Conservation (phyloP, 2,888 invertebrate species). For the Phyllotreta cruciferae region DNA sequence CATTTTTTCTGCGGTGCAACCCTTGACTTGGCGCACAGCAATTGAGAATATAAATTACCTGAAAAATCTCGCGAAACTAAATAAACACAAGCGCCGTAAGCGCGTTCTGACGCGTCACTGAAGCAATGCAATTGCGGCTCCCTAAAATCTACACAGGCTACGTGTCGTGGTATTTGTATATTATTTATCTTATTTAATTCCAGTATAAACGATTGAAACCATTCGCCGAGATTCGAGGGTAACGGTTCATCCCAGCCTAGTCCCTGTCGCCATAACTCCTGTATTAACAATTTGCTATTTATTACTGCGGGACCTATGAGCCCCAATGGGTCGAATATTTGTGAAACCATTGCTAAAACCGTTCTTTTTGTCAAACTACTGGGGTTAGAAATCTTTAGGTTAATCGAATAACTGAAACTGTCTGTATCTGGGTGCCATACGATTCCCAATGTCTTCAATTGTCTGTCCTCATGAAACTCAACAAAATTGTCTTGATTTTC, state of each 20-base stretch:
- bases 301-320: constrained; percentile 28
- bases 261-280: neutral
- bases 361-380: constrained; percentile 11
- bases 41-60: constrained; percentile 12
- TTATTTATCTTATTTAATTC: too few relatives aligned
- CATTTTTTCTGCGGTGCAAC: constrained; percentile 33
- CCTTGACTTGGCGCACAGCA: constrained; percentile 35
- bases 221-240: neutral
- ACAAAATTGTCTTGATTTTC: too few relatives aligned
- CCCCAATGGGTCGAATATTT: constrained; percentile 30
- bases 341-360: constrained; percentile 12
- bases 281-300: constrained; percentile 17
- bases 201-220: too few relatives aligned
- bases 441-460: constrained; percentile 30
- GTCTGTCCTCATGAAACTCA: constrained; percentile 7
- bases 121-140: too few relatives aligned
- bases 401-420: constrained; percentile 16
- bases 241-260: neutral
- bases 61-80: constrained; percentile 18
- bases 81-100: constrained; percentile 23
- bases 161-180: too few relatives aligned
- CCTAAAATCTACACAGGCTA: too few relatives aligned
- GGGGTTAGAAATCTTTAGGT: constrained; percentile 1
- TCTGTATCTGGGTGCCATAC: constrained; percentile 26
- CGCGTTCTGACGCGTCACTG: too few relatives aligned